phyloP scores from a whole-genome alignment of 2,888 invertebrate genomes.

The Aspidiotus destructor region DNA sequence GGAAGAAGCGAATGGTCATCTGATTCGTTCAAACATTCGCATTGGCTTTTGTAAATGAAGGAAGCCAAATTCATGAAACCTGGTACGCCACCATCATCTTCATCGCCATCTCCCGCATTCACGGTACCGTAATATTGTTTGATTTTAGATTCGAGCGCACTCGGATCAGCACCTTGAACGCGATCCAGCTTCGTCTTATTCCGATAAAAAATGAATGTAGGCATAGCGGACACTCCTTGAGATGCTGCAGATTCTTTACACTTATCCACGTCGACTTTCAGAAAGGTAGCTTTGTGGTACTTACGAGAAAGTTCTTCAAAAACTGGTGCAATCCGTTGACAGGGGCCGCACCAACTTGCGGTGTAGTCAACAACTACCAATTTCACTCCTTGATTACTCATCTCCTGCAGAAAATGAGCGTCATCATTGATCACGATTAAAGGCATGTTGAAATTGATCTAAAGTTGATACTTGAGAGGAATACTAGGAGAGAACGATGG shows the following conservation, averaged over 20 bases:
- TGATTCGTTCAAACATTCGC: constrained; percentile 92
- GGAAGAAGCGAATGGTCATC: constrained; percentile 81
- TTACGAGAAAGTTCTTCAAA: constrained; percentile 80
- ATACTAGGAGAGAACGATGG: no score
- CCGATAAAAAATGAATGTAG: constrained; percentile 92
- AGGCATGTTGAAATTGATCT: constrained; percentile 31
- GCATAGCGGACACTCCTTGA: constrained; percentile 92
- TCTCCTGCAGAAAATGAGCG: constrained; percentile 72
- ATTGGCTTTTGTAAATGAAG: constrained; percentile 77
- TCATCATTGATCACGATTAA: constrained; percentile 56
- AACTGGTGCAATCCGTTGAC: constrained; percentile 83
- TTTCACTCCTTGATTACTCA: constrained; percentile 73
- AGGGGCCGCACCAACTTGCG: constrained; percentile 96
- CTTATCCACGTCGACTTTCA: constrained; percentile 91
- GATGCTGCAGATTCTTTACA: constrained; percentile 78
- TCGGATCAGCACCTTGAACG: constrained; percentile 78
- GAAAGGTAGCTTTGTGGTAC: constrained; percentile 79
- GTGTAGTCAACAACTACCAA: constrained; percentile 91
- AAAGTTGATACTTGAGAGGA: no score
- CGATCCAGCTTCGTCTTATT: constrained; percentile 76
- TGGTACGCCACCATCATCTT: constrained; percentile 51
- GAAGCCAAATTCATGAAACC: constrained; percentile 83
- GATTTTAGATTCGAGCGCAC: constrained; percentile 75
- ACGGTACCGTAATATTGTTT: constrained; percentile 65
- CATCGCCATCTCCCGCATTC: constrained; percentile 56